Evolutionary conservation across 2,113 vertebrate species (phyloP).

Genomic region (Salvelinus sp.): DNA sequence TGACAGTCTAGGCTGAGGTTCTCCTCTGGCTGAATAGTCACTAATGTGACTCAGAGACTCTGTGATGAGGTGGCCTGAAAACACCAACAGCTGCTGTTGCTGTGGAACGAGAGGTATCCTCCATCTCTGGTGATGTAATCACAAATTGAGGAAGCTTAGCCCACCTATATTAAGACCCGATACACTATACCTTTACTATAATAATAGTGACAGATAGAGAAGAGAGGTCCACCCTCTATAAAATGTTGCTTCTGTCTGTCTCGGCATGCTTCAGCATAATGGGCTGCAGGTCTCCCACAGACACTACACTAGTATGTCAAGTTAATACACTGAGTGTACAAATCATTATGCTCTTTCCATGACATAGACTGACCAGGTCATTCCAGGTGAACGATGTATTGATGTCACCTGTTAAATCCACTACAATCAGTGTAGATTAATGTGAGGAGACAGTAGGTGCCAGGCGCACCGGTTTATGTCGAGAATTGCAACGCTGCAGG

Average conservation of each 20-base stretch:
- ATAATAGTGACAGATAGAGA: background rate
- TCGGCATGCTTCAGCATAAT: background rate
- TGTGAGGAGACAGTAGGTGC: too few relatives aligned
- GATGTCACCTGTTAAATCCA: too few relatives aligned
- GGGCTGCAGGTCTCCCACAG: background rate
- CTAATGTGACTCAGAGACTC: background rate
- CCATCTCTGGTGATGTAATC: background rate
- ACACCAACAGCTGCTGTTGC: background rate
- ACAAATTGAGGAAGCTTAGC: background rate
- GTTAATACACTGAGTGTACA: too few relatives aligned
- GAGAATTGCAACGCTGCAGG: too few relatives aligned
- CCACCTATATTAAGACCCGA: background rate
- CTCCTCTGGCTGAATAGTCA: background rate
- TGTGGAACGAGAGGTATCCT: background rate
- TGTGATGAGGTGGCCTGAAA: background rate
- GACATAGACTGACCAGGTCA: too few relatives aligned
- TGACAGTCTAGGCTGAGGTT: background rate
- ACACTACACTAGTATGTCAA: background rate
- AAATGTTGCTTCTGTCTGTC: background rate
- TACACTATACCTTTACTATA: background rate
- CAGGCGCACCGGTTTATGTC: too few relatives aligned
- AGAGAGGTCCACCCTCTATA: background rate
- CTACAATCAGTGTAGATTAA: too few relatives aligned
- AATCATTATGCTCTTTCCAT: too few relatives aligned
- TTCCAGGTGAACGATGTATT: too few relatives aligned